These are phyloP conservation scores for Zosterops lateralis DNA, from an alignment of 2,113 vertebrate genomes.

Conservation along the genomic window DNA sequence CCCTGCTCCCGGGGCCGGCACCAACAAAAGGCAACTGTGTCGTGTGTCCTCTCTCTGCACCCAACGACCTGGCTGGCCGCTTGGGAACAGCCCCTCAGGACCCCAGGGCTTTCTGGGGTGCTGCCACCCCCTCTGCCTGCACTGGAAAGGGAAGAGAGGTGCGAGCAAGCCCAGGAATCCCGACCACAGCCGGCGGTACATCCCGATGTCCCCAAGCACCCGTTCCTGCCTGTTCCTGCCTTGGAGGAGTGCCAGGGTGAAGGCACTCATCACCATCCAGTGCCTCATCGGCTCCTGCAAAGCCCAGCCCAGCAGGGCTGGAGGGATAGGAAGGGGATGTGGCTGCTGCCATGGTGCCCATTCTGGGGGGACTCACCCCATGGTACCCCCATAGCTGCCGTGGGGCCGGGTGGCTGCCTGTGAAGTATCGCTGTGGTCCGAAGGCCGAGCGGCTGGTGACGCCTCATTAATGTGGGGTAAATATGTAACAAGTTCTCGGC, in stretches of 20 bases:
- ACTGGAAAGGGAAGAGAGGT: background rate
- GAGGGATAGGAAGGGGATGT: background rate
- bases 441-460: background rate
- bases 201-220: background rate
- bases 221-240: background rate
- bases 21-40: conserved; percentile 61
- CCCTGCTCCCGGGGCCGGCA: background rate
- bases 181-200: rapidly evolving
- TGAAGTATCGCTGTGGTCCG: background rate
- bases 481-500: conserved; percentile 1
- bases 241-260: background rate
- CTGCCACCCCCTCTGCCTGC: background rate
- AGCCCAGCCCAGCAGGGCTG: background rate
- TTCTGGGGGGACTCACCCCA: background rate
- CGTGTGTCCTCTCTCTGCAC: conserved; percentile 9
- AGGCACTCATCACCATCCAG: background rate
- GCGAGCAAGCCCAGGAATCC: background rate
- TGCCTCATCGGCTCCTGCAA: background rate
- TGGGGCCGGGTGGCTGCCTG: background rate
- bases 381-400: background rate
- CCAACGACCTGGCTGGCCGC: background rate
- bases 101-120: background rate
- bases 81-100: background rate
- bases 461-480: conserved; percentile 3
- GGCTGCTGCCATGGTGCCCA: rapidly evolving